Base-by-base conservation (phyloP, 2,888 invertebrate genomes). In the Calameuta idolon region DNA sequence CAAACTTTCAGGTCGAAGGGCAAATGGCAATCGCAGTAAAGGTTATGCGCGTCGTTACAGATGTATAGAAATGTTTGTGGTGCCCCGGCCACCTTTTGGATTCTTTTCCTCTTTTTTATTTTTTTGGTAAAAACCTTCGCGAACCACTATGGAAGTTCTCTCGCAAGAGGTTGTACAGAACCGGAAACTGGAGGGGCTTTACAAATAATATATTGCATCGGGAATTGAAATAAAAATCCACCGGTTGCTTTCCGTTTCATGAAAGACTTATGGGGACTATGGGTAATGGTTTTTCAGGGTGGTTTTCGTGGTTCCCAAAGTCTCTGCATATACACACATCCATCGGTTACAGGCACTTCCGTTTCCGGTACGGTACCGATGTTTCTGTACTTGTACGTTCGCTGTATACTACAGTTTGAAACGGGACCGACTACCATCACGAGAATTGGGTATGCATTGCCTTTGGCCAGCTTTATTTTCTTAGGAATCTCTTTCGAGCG, bases 161-260 rank as follows among this genome's bases (percentile, higher is more conserved):
- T 55, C 23, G 55, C 55, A 23, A 55, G 55, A 55, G 55, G 5
- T 55, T 55, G 23, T 55, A 55, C 9, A 55, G 55, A 55, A 55
- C 55, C 31, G 71, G 71, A 71, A 34, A 34, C 74, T 12, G 35
- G 74, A 30, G 74, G 69, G 75, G 69, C 73, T 83, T 81, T 79
- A 76, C 84, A 84, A 86, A 85, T 86, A 85, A 87, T 87, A 85
- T 86, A 87, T 85, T 79, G 83, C 76, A 77, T 71, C 75, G 81
- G 80, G 84, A 86, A 88, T 86, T 88, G 87, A 89, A 88, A 90
- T 87, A 88, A 87, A 90, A 90, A 89, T 89, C 88, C 88, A 90
- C 88, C 85, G 89, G 88, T 89, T 89, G 89, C 89, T 84, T 81
- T 81, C 79, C 79, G 79, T 85, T 85, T 81, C 81, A 80, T 82